Evolutionary conservation across 1,140 invertebrate species (phyloP), one percentile per base, ranked within the genome.

Genomic region (Chironomus tepperi): DNA sequence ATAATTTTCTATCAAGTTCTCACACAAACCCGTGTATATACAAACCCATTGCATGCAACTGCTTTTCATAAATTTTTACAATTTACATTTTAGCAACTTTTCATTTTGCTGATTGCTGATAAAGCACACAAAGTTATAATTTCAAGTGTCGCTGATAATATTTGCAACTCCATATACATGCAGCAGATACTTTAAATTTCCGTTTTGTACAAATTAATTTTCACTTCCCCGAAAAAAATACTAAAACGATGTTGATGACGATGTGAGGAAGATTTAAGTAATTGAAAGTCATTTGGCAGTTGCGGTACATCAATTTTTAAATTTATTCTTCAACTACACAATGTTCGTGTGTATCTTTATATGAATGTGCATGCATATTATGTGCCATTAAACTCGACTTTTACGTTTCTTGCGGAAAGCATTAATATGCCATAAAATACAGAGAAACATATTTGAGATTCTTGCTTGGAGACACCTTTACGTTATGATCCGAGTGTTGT

Each of bases 281-380:
- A 70, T 70, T 70, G 65, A 18, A 21, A 70, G 65, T 21, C 65
- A 70, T 70, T 70, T 70, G 65, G 65, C 16, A 70, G 65, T 70
- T 70, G 16, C 65, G 65, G 65, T 19, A 70, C 65, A 70, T 70
- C 65, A 70, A 70, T 70, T 70, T 57, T 57, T 57, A n/a, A 57
- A n/a, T 57, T 57, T 57, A n/a, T 57, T 34, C 24, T 34, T 34
- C 24, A 34, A 34, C 24, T 34, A 34, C 24, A 34, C 24, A 34
- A 34, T 34, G 24, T 5, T 34, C 24, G 24, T 34, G 24, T 34
- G 24, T 34, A 34, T 34, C 24, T 34, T 34, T 34, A 34, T 34
- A 5, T 34, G 24, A 34, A 34, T 34, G 24, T 34, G 24, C 24
- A 34, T 34, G 24, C 24, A 34, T 34, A 34, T 34, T 34, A 34